These are phyloP conservation scores for Catharus bicknelli DNA, from an alignment of 2,113 vertebrate genomes.

Conservation along the genomic window DNA sequence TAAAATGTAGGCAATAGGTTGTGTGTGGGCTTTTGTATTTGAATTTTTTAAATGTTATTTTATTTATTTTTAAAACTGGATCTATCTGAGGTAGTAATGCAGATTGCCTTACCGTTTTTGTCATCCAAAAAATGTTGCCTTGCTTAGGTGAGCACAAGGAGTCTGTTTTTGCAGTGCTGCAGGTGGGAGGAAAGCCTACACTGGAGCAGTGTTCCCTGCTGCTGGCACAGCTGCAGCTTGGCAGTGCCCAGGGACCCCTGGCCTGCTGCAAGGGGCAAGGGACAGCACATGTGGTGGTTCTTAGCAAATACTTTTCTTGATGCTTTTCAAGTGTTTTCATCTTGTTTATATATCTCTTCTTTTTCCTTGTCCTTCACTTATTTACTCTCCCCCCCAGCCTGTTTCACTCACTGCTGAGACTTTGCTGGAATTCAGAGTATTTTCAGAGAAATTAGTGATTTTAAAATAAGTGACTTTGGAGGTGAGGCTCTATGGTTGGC, in stretches of 20 bases:
- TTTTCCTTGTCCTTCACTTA: background rate
- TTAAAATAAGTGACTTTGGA: background rate
- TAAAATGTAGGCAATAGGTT: background rate
- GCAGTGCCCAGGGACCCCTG: accelerated
- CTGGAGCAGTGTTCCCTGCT: background rate
- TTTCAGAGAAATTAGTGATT: background rate
- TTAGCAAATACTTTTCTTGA: background rate
- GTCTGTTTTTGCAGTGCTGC: accelerated
- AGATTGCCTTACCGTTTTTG: background rate
- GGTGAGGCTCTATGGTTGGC: background rate
- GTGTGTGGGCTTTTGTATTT: background rate
- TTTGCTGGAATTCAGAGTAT: background rate
- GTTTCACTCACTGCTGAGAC: background rate
- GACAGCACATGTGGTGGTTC: background rate
- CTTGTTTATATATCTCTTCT: background rate
- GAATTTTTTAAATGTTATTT: background rate
- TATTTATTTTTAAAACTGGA: background rate
- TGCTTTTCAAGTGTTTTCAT: background rate
- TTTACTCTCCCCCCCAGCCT: background rate
- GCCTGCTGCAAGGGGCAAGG: background rate
- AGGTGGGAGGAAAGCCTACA: background rate
- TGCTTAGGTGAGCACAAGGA: background rate
- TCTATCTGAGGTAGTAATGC: background rate
- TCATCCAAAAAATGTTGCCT: accelerated
- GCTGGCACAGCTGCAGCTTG: background rate